Evolutionary conservation across 2,888 invertebrate genomes (phyloP).

Genomic region (Tineola bisselliella): DNA sequence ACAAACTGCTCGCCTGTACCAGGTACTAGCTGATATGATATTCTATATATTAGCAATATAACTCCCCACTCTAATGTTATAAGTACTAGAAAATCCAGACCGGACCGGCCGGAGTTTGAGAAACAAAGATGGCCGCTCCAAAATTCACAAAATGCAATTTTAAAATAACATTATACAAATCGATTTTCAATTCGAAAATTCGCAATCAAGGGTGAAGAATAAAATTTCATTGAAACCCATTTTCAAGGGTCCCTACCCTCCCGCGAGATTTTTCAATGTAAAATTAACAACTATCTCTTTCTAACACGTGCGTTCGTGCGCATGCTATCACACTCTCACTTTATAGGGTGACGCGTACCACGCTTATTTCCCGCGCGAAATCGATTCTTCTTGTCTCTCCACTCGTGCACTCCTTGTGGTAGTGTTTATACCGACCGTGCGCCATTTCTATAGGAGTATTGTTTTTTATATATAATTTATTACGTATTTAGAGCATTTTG

Average conservation of each 20-base stretch:
- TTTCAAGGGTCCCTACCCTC: slow-evolving; percentile 6
- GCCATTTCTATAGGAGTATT: not conserved
- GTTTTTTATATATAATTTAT: no score
- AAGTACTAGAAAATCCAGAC: no score
- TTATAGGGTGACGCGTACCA: slow-evolving; percentile 3
- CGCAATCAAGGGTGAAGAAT: not conserved
- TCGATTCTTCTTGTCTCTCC: not conserved
- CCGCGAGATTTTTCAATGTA: not conserved
- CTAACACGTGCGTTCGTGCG: not conserved
- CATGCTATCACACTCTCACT: not conserved
- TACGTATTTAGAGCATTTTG: no score
- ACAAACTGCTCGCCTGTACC: no score
- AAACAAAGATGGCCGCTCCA: no score
- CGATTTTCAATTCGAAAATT: not conserved
- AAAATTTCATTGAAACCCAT: not conserved
- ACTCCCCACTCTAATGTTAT: no score
- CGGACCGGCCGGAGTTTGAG: no score
- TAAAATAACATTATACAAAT: not conserved
- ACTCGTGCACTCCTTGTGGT: not conserved
- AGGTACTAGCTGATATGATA: no score
- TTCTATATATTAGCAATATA: no score
- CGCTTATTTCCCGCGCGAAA: not conserved
- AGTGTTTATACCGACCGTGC: not conserved
- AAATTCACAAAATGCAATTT: no score
- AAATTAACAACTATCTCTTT: not conserved